Evolutionary conservation across 2,113 vertebrate species (phyloP), one percentile per base, ranked within the genome.

Genomic region (Festucalex cinctus): DNA sequence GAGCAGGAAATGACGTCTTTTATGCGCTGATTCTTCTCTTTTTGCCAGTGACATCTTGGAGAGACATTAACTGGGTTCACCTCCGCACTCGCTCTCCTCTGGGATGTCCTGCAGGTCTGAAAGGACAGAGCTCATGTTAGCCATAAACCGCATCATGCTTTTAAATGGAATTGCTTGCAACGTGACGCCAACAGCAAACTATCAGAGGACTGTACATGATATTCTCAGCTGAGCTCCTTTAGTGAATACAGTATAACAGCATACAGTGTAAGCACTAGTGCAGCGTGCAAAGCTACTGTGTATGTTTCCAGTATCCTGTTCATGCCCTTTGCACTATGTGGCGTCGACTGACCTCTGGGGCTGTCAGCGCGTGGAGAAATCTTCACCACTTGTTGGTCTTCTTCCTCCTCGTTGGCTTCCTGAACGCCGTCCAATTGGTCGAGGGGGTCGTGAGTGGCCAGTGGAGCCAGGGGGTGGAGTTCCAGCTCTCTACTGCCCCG

Each of bases 21-120:
- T 9, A 70, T 22, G 14, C 6, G 20, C 51, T 53, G 35, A 70
- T 48, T 51, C 48, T 22, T 6, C n/a, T 22, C 8, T 51, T 1
- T 49, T 51, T 3, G 9, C 44, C 65, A 20, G 37, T 63, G 61
- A 39, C 14, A 14, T 65, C 22, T 37, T 17, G 3, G 58, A 17
- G 73, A 74, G 53, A 78, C 71, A 85, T 69, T 83, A 90, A 43
- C 88, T 79, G 58, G 80, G 78, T 1, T 94, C 92, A 0, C 90
- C 86, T 16, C 89, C 88, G 66, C 83, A 93, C 84, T 97, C 95
- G 0, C 82, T 94, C 84, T 96, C 96, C 75, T 98, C 96, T 0
- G 96, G 95, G 64, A 97, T 96, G 89, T 98, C 95, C 87, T 97
- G 96, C 84, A 96, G 91, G 78, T 97, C 95, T 98, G 77, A 60